These are phyloP conservation scores for Frankliniella fusca DNA, from an alignment of 2,888 invertebrate species.

Conservation along the genomic window DNA sequence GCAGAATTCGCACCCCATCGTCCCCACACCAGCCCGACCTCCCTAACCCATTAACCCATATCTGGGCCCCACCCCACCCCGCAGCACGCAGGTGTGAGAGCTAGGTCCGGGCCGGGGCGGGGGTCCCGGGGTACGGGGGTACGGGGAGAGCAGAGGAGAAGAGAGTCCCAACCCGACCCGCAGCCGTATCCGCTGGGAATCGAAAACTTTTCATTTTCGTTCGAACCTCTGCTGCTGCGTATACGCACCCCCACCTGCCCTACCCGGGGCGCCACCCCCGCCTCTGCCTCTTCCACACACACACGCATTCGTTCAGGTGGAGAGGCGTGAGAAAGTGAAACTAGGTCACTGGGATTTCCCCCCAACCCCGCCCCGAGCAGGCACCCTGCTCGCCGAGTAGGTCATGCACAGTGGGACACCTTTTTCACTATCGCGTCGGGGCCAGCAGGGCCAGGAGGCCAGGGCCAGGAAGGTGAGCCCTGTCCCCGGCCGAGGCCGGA, in stretches of 20 bases:
- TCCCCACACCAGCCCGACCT: background rate
- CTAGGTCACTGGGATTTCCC: background rate
- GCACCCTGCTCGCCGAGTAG: background rate
- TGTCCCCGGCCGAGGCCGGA: background rate
- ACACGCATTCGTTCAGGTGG: background rate
- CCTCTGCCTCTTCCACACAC: background rate
- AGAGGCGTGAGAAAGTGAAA: background rate
- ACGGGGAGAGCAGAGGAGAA: no score
- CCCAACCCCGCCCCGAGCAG: background rate
- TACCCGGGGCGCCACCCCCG: no score
- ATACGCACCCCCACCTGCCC: background rate
- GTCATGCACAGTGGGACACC: background rate
- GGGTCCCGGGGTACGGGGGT: background rate
- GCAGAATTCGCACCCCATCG: slow-evolving; percentile 3
- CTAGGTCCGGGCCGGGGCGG: background rate
- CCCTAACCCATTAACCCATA: slow-evolving; percentile 22
- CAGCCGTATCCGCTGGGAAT: no score
- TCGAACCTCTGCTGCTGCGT: no score
- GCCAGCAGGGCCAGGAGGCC: no score
- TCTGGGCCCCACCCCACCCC: background rate
- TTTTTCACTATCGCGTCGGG: background rate
- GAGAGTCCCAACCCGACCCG: no score
- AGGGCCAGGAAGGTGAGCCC: background rate
- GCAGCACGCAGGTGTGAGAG: background rate
- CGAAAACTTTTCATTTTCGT: no score